phyloP scores from a whole-genome alignment of 2,888 invertebrate genomes.

The Plagiodera versicolora region DNA sequence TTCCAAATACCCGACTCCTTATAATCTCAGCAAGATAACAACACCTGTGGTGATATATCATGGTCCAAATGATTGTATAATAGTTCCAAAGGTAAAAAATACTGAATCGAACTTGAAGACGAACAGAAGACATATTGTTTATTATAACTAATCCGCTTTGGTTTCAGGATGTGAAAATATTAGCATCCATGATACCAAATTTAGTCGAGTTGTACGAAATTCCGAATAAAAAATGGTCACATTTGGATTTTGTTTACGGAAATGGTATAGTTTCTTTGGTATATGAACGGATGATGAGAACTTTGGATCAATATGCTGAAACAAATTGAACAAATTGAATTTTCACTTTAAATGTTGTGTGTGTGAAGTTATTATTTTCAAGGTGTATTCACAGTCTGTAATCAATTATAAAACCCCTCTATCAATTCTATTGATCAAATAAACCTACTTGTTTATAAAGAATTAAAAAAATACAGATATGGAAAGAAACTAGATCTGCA shows the following conservation, averaged over 20 bases:
- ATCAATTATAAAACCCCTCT: too few species aligned
- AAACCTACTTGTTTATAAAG: too few species aligned
- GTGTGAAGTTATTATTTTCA: too few species aligned
- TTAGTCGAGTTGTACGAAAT: slow-evolving; percentile 41
- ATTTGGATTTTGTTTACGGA: slow-evolving; percentile 59
- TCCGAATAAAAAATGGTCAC: slow-evolving; percentile 50
- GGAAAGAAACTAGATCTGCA: too few species aligned
- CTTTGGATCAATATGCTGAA: too few species aligned
- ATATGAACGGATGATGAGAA: too few species aligned
- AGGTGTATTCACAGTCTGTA: too few species aligned
- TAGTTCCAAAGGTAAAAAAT: slow-evolving; percentile 46
- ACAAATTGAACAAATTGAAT: too few species aligned
- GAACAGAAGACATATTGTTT: background rate
- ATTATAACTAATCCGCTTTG: slow-evolving; percentile 23
- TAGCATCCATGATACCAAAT: slow-evolving; percentile 58
- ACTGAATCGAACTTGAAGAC: too few species aligned
- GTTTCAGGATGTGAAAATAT: slow-evolving; percentile 58
- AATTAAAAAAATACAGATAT: too few species aligned
- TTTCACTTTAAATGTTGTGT: too few species aligned
- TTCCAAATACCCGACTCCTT: slow-evolving; percentile 46
- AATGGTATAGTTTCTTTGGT: slow-evolving; percentile 52
- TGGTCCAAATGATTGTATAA: slow-evolving; percentile 56
- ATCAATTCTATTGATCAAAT: too few species aligned
- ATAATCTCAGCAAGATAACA: slow-evolving; percentile 50
- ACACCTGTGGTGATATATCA: slow-evolving; percentile 54